Percentiles rank a stretch among this genome's conserved stretches.
phyloP scores from a whole-genome alignment of 2,888 invertebrate genomes.

The Lacanobia wlatinum region DNA sequence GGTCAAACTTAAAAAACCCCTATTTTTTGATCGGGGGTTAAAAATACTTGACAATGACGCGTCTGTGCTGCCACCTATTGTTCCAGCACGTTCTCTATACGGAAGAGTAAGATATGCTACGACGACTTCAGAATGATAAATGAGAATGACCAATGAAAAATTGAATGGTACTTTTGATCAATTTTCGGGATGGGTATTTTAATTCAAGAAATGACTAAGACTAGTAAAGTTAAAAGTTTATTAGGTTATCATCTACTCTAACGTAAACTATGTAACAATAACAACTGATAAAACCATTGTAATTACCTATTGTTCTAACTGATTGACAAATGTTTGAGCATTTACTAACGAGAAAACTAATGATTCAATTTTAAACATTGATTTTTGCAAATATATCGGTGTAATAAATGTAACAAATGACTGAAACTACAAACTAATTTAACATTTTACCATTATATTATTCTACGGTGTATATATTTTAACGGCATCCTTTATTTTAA shows the following conservation, averaged over 20 bases:
- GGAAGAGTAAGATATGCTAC: too few relatives aligned
- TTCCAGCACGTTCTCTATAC: too few relatives aligned
- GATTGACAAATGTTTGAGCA: neutral
- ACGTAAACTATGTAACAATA: constrained; percentile 18
- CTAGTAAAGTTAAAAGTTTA: constrained; percentile 8
- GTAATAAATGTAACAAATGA: neutral
- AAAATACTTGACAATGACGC: too few relatives aligned
- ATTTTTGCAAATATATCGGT: neutral
- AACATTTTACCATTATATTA: neutral
- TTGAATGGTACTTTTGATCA: too few relatives aligned
- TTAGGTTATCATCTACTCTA: constrained; percentile 15
- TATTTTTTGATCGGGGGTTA: too few relatives aligned
- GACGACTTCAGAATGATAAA: too few relatives aligned
- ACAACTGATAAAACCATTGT: constrained; percentile 11
- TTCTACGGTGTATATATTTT: neutral
- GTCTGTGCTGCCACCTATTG: too few relatives aligned
- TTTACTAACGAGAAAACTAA: neutral
- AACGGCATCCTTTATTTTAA: neutral
- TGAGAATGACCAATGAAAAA: too few relatives aligned
- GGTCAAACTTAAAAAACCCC: too few relatives aligned
- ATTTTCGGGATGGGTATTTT: too few relatives aligned
- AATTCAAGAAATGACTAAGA: constrained; percentile 7
- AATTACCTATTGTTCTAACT: neutral
- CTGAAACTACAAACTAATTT: neutral
- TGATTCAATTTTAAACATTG: neutral